Evolutionary conservation across 2,888 invertebrate genomes (phyloP), one percentile per base, ranked within the genome.

Genomic region (Cerastis rubricosa): DNA sequence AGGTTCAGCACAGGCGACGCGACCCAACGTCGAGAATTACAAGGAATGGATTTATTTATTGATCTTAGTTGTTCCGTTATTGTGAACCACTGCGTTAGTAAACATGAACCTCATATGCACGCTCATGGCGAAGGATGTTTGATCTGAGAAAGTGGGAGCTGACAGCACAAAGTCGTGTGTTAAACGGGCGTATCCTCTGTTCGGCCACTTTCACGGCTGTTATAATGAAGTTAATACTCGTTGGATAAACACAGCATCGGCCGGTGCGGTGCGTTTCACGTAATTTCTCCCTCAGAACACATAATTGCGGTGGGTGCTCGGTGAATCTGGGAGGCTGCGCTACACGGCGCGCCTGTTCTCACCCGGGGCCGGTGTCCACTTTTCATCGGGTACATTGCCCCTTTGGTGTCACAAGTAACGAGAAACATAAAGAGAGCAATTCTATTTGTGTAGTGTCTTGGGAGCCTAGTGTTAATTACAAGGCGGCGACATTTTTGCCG

Each of bases 11-110:
- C 92, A 91, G 91, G 91, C 92, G 91, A 90, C 92, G 87, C 86
- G 92, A 93, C 92, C 90, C 90, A 93, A 93, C 95, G 95, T 95
- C 95, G 96, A 96, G 96, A 96, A 95, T 95, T 95, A 95, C 96
- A 94, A 93, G 94, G 93, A 96, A 96, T 94, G 94, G 94, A 95
- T 95, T 95, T 96, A 96, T 96, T 95, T 96, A 95, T 95, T 95
- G 95, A 94, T 94, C 92, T 94, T 92, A 90, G 92, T 92, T 94
- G 94, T 95, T 94, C 95, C 95, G 95, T 95, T 96, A 95, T 93
- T 93, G 91, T 93, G 91, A 89, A 88, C 90, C 91, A 91, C 90
- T 89, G 89, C 85, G 87, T 90, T 87, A 80, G 91, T 94, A 94
- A 93, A 94, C 92, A 95, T 93, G 94, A 91, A 94, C 88, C 89